Percentiles rank a stretch among this genome's conserved stretches.
Evolutionary conservation across 2,797 vertebrate genomes (phyloP).

Genomic region (Platalea minor): DNA sequence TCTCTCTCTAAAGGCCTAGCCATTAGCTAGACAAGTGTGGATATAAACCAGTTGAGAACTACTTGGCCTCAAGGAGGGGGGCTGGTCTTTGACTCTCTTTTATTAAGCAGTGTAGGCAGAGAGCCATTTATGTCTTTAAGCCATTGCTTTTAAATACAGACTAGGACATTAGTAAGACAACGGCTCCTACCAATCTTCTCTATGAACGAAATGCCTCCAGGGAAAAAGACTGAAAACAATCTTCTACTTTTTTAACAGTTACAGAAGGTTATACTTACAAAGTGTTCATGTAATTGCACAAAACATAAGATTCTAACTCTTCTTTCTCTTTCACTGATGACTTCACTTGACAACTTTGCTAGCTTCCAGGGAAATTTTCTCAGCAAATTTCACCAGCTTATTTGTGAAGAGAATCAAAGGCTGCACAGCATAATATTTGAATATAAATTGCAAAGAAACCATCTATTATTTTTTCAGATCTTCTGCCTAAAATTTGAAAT

Average conservation of each 20-base stretch:
- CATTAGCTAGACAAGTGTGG: not conserved
- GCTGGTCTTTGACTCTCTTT: conserved; percentile 9
- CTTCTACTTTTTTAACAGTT: not conserved
- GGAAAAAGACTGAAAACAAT: conserved; percentile 22
- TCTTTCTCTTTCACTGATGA: not conserved
- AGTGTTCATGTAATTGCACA: not conserved
- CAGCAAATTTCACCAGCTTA: not conserved
- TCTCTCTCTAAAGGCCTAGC: not conserved
- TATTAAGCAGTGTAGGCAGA: not conserved
- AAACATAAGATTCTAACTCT: conserved; percentile 9
- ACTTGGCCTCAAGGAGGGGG: not conserved
- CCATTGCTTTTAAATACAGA: conserved; percentile 20
- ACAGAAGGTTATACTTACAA: conserved; percentile 10
- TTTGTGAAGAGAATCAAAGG: not conserved
- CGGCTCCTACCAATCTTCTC: not conserved
- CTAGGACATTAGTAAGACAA: not conserved
- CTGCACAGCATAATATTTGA: not conserved
- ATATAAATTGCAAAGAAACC: not conserved
- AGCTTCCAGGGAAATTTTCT: not conserved
- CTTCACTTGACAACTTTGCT: not conserved
- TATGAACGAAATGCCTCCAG: not conserved
- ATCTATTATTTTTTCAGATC: not conserved
- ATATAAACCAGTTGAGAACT: conserved; percentile 37
- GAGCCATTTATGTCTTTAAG: conserved; percentile 13
- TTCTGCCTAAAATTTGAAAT: not conserved